Evolutionary conservation across 2,888 invertebrate species (phyloP).

Genomic region (Odontocolon sp.): DNA sequence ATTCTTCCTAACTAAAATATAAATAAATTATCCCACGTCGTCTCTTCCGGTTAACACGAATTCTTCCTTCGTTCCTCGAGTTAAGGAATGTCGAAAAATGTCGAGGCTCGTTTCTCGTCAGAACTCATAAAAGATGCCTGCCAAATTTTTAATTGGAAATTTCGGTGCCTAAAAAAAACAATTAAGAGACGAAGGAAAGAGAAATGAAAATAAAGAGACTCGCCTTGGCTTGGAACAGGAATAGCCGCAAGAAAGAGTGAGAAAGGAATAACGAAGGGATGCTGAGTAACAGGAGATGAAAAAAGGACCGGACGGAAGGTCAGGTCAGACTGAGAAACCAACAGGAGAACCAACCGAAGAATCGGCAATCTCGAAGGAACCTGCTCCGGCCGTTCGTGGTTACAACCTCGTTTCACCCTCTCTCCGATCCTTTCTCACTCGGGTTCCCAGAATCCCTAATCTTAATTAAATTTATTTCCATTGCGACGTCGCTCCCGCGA

Average conservation of each 20-base stretch:
- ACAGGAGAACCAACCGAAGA: constrained; percentile 48
- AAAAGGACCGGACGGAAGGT: constrained; percentile 64
- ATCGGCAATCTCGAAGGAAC: constrained; percentile 60
- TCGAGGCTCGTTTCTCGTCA: not conserved
- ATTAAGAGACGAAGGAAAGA: constrained; percentile 51
- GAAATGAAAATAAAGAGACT: constrained; percentile 27
- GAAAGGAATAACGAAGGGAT: constrained; percentile 29
- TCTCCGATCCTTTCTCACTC: constrained; percentile 31
- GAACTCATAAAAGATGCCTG: constrained; percentile 30
- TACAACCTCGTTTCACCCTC: constrained; percentile 5
- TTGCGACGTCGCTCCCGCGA: constrained; percentile 68
- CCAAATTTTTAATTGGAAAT: constrained; percentile 74
- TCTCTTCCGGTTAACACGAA: too few relatives aligned
- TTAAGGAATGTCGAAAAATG: too few relatives aligned
- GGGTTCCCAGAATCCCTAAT: constrained; percentile 78
- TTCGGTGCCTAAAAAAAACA: constrained; percentile 59
- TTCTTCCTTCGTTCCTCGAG: too few relatives aligned
- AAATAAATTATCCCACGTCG: not conserved
- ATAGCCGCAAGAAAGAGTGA: constrained; percentile 24
- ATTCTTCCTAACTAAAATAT: not conserved
- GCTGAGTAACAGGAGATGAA: constrained; percentile 40
- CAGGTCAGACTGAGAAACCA: constrained; percentile 61
- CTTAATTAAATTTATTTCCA: constrained; percentile 80
- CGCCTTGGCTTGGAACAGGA: too few relatives aligned
- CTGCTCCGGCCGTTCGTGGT: constrained; percentile 65